A percentile compares a stretch with the other conserved stretches of the same genome.
These are phyloP conservation scores for Tuta absoluta DNA, from an alignment of 2,888 invertebrate genomes.

Conservation along the genomic window DNA sequence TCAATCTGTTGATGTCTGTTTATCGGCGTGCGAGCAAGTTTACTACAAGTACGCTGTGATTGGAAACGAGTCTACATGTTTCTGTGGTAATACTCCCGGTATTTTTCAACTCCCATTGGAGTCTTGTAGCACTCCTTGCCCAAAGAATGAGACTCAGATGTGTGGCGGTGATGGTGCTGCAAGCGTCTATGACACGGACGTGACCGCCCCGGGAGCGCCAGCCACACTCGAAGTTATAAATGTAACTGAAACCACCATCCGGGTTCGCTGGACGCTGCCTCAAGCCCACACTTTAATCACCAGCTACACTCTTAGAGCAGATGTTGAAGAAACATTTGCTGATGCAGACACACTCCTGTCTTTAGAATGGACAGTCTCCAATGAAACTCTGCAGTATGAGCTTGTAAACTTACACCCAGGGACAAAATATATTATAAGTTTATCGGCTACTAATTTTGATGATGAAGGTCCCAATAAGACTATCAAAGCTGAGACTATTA, in stretches of 20 bases:
- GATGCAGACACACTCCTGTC: slow-evolving; percentile 65
- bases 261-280: slow-evolving; percentile 82
- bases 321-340: slow-evolving; percentile 81
- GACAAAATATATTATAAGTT: slow-evolving; percentile 87
- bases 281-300: slow-evolving; percentile 77
- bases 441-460: slow-evolving; percentile 83
- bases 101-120: slow-evolving; percentile 66
- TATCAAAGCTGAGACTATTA: slow-evolving; percentile 84
- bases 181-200: slow-evolving; percentile 85
- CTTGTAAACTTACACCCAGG: slow-evolving; percentile 86
- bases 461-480: slow-evolving; percentile 82
- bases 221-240: slow-evolving; percentile 80
- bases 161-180: slow-evolving; percentile 87
- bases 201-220: slow-evolving; percentile 86
- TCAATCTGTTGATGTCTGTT: slow-evolving; percentile 71
- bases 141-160: slow-evolving; percentile 80
- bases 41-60: slow-evolving; percentile 73
- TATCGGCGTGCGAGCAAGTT: slow-evolving; percentile 72
- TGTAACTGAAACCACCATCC: slow-evolving; percentile 83
- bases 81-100: slow-evolving; percentile 70
- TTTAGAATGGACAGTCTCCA: slow-evolving; percentile 82
- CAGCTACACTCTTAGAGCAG: slow-evolving; percentile 80
- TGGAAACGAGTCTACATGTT: slow-evolving; percentile 70
- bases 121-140: slow-evolving; percentile 81
- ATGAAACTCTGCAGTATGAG: slow-evolving; percentile 80